Percentiles rank a stretch among this genome's conserved stretches.
phyloP scores from a whole-genome alignment of 2,113 vertebrate genomes.

The Cygnus buccinator region DNA sequence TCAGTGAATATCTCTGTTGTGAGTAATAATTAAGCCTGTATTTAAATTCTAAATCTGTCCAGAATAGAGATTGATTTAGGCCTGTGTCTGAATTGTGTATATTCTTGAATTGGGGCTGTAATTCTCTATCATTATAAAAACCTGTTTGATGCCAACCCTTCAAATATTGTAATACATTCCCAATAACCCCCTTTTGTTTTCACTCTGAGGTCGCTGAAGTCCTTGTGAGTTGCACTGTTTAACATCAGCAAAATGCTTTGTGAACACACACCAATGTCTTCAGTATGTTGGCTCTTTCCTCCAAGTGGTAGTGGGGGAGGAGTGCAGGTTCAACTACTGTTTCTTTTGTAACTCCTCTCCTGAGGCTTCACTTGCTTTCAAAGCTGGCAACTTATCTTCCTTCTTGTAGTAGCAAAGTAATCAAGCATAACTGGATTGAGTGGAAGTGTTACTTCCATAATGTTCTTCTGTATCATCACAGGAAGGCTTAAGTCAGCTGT shows the following conservation, averaged over 20 bases:
- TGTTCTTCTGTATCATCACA: neutral
- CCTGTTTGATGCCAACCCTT: neutral
- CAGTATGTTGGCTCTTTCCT: neutral
- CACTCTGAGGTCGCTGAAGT: neutral
- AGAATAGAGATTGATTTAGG: neutral
- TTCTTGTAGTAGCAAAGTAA: neutral
- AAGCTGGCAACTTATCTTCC: neutral
- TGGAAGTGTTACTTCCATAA: neutral
- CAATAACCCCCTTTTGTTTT: neutral
- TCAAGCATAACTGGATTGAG: neutral
- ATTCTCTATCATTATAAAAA: neutral
- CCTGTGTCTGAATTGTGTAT: neutral
- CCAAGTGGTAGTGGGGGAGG: accelerated
- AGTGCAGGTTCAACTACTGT: neutral
- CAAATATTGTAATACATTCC: neutral
- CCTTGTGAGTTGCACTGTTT: neutral
- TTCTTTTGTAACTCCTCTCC: neutral
- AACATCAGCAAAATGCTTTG: neutral
- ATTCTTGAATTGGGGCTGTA: neutral
- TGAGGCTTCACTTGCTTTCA: neutral
- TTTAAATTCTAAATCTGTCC: neutral
- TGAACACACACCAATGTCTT: neutral
- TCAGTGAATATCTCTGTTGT: neutral
- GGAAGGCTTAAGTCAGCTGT: neutral
- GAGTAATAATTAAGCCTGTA: neutral